Evolutionary conservation across 2,888 invertebrate genomes (phyloP), one percentile per base, ranked within the genome.

Genomic region (Formica aserva): DNA sequence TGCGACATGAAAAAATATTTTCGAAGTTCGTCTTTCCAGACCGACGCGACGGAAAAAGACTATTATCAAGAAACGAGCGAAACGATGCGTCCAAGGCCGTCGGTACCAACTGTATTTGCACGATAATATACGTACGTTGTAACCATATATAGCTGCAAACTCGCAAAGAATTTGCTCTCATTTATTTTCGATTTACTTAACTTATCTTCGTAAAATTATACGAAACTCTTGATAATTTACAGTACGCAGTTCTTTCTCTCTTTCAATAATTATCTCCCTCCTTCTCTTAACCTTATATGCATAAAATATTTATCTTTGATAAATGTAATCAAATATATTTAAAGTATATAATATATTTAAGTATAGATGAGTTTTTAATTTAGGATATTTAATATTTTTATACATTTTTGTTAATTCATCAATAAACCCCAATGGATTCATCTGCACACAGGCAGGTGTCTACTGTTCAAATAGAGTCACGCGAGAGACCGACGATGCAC

Each of bases 61-160:
- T 35, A 26, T 3, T 6, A 32, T 62, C 62, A 22, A 65, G 48
- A 63, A 62, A 62, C 26, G 32, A 41, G 65, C 63, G 82, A 81
- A 38, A 86, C 71, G 55, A 82, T 81, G 77, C 69, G 60, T 77
- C 72, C 66, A 67, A 85, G 87, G 89, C 75, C 85, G 85, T 84
- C 55, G 38, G 22, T 75, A 41, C 67, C 85, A 86, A 84, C 87
- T 87, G 88, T 88, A 88, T 88, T 90, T 89, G 82, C 75, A 38
- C 83, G 84, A 62, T 76, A 45, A 78, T 45, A 78, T 45, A 71
- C 67, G 82, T 89, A n/a, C 88, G 85, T 87, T 90, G 41, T 55
- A 69, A 41, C 15, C 29, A 3, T 57, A 41, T 32, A 63, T 69
- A 29, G 69, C n/a, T 38, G 32, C 13, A 38, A 60, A 78, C 8